Evolutionary conservation across 2,888 invertebrate genomes (phyloP), one percentile per base, ranked within the genome.

Genomic region (Panorpa germanica): DNA sequence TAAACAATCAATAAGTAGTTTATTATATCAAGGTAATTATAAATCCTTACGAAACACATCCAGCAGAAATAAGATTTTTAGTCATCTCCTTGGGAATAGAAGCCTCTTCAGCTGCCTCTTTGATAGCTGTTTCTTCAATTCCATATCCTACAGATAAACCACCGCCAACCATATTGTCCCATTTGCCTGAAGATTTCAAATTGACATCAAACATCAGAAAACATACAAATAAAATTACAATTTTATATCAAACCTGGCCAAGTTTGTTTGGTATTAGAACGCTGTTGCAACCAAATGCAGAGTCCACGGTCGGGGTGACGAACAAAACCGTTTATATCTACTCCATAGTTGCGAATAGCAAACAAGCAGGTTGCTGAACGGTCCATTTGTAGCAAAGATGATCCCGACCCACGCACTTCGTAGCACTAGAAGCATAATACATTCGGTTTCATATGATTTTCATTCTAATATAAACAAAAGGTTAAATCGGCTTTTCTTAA

Each of bases 91-190:
- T 64, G 40, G 85, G 75, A 43, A 95, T 75, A 21, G 85, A 85
- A 14, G 91, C 93, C 50, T 95, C 93, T 52, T 93, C 93, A 40
- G 76, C 78, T 4, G 90, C 88, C 53, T 95, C 93, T 50, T 91
- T 91, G 40, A 78, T 67, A 19, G 85, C 85, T 29, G 91, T 91
- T 55, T 91, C 85, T 42, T 77, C 58, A 35, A 90, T 76, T 25
- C 81, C 78, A 54, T 74, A 78, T 10, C 88, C 90, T 24, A 85
- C 85, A 15, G 85, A 80, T 29, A 93, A 52, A 4, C 91, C 93
- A 30, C 93, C 93, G 39, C 86, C 85, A 21, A 88, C 90, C 74
- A 93, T 86, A 49, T 88, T 90, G 52, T 93, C 93, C 76, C 86
- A 81, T 56, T 82, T 85, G 22, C 73, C 68, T 68, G 39, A 27